These are phyloP conservation scores for Phaethon lepturus DNA, from an alignment of 2,113 vertebrate genomes.

Conservation along the genomic window DNA sequence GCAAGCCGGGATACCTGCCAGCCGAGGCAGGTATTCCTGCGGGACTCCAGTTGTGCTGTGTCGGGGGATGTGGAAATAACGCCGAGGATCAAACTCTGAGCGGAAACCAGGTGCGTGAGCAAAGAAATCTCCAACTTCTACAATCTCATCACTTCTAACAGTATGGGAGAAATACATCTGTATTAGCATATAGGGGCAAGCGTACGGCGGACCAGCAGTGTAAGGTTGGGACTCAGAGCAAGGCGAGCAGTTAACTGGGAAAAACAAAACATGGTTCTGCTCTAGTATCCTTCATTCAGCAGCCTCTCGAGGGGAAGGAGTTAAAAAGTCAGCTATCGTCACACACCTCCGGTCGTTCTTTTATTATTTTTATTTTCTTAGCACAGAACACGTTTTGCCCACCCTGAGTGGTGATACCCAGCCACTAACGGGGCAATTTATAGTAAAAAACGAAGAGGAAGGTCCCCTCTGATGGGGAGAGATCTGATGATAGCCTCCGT, in stretches of 20 bases:
- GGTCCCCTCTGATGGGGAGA: not conserved
- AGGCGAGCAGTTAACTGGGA: not conserved
- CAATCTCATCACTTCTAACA: not conserved
- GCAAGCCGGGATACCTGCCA: too few species aligned
- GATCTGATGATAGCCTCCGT: rapidly evolving
- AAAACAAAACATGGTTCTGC: not conserved
- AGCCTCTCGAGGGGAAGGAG: not conserved
- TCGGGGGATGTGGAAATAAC: not conserved
- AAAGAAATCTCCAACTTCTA: not conserved
- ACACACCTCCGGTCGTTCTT: not conserved
- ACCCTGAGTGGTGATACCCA: not conserved
- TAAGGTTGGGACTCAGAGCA: not conserved
- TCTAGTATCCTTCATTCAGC: not conserved
- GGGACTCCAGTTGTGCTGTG: not conserved
- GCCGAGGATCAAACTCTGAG: not conserved
- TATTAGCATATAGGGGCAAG: not conserved
- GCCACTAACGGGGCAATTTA: rapidly evolving
- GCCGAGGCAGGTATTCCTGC: too few species aligned
- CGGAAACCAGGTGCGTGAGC: not conserved
- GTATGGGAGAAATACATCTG: not conserved
- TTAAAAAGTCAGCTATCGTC: not conserved
- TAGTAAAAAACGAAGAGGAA: not conserved
- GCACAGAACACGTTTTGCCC: not conserved
- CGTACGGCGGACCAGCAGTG: not conserved
- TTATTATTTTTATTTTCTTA: not conserved